phyloP scores from a whole-genome alignment of 2,113 vertebrate species.

The Nanorana parkeri region DNA sequence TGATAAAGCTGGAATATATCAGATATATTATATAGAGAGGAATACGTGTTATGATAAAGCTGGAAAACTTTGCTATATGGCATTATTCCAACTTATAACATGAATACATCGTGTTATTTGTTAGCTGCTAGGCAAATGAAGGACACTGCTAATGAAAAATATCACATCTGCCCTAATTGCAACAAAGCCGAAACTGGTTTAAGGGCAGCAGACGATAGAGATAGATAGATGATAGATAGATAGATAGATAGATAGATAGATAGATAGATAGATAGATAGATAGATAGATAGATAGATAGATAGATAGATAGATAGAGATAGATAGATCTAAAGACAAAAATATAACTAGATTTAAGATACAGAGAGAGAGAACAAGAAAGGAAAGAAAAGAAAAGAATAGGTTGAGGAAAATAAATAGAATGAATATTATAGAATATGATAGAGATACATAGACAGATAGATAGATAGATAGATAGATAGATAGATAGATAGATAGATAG shows the following conservation, averaged over 20 bases:
- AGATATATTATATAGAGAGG: too few species aligned
- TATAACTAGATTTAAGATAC: too few species aligned
- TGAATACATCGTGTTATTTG: neutral
- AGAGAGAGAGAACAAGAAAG: neutral
- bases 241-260: slow-evolving; percentile 7
- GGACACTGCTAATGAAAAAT: neutral
- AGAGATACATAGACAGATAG: neutral
- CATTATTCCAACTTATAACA: neutral
- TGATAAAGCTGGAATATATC: too few species aligned
- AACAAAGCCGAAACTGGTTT: too few species aligned
- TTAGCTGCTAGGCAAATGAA: neutral
- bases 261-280: slow-evolving; percentile 31
- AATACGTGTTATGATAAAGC: too few species aligned
- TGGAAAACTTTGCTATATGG: neutral
- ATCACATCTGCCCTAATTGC: too few species aligned
- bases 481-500: neutral
- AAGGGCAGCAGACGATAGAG: too few species aligned
- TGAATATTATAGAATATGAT: too few species aligned
- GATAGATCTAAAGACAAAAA: too few species aligned
- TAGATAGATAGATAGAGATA: too few species aligned
- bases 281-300: slow-evolving; percentile 18
- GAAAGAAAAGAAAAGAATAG: neutral
- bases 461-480: neutral
- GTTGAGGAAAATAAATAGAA: neutral
- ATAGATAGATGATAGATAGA: too few species aligned